Base-by-base conservation (phyloP, 1,140 invertebrate species). In the Steinernema khuongi region DNA sequence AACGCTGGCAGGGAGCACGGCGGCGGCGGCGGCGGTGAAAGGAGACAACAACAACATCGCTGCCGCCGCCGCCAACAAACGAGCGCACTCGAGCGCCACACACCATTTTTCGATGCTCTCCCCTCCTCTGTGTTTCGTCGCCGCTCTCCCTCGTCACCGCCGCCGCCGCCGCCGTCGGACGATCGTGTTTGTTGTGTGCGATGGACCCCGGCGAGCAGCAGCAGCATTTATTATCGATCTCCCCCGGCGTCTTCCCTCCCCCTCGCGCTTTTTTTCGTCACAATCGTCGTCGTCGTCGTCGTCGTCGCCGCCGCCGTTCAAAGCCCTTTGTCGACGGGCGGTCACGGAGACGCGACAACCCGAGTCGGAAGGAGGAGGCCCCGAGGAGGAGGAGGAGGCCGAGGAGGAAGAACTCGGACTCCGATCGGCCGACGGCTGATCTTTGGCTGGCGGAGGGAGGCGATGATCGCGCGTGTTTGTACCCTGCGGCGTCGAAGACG, bases 161-260 rank as follows among this genome's bases (percentile, higher is more conserved):
- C 50, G 50, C 50, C 50, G 50, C 36, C 7, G 7, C 36, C 36
- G n/a, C 36, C 36, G 36, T 60, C 50, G 50, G 7, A 22, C 22
- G 7, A 22, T 60, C 22, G 50, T 60, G 50, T 60, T 60, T 60
- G 50, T 60, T 60, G 50, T n/a, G n/a, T 60, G 50, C 50, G 50
- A 41, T 41, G 36, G 36, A 41, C 36, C 36, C 36, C 36, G 36
- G 26, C 7, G 14, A 60, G 50, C 50, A 60, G 50, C 36, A 60
- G 50, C 50, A 60, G 50, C 50, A 60, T 60, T 60, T 60, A 60
- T 60, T 60, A 60, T 60, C 50, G 50, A 60, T 60, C 50, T 60
- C 22, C 50, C 50, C 50, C 14, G n/a, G n/a, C n/a, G n/a, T n/a
- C 50, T 60, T 60, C 26, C 50, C 50, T 22, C 50, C 26, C 50